Percentiles rank a stretch among this genome's conserved stretches.
Conservation (phyloP, 2,113 vertebrate species). For the Ciconia boyciana region DNA sequence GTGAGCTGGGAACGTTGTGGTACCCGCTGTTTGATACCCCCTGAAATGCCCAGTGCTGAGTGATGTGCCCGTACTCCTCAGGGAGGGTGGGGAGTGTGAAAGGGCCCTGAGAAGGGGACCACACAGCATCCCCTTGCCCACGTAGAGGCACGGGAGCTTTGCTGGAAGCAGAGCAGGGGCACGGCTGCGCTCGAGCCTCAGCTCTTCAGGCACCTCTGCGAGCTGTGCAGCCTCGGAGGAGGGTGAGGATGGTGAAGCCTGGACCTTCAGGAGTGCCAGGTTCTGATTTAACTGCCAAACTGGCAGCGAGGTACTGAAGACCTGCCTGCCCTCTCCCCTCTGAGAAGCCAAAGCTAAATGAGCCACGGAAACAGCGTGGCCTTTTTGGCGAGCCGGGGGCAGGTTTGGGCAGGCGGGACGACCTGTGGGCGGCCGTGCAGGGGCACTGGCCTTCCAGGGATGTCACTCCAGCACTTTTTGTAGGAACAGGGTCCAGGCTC, state of each 20-base stretch:
- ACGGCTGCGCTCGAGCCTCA: rapidly evolving
- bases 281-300: background rate
- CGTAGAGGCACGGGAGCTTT: background rate
- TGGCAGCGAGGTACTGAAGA: background rate
- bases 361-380: rapidly evolving
- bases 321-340: background rate
- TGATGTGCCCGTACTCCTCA: rapidly evolving
- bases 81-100: background rate
- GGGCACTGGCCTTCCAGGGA: background rate
- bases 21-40: background rate
- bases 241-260: background rate
- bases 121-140: too few relatives aligned
- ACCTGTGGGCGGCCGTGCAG: background rate
- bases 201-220: rapidly evolving
- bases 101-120: background rate
- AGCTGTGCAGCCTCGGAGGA: background rate
- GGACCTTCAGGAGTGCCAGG: background rate
- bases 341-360: background rate
- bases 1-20: background rate
- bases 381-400: rapidly evolving
- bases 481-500: background rate
- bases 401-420: background rate
- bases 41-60: background rate
- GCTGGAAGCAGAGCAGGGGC: background rate
- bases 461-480: background rate